These are phyloP conservation scores for Trogon melanurus DNA, from an alignment of 2,113 vertebrate genomes.

Conservation along the genomic window DNA sequence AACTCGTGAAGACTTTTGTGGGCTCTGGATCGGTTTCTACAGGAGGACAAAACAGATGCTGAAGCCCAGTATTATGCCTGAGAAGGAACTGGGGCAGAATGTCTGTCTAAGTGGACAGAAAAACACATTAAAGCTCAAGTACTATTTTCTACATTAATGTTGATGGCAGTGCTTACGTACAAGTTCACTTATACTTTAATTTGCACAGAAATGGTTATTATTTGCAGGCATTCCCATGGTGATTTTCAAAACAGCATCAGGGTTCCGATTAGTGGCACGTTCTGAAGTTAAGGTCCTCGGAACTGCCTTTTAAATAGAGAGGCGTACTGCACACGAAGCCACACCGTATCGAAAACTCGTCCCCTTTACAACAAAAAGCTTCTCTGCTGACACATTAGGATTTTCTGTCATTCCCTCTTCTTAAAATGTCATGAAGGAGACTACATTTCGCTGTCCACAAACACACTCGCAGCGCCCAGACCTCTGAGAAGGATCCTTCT, in stretches of 20 bases:
- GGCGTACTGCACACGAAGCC: background rate
- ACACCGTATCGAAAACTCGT: background rate
- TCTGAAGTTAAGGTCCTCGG: background rate
- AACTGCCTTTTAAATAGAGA: background rate
- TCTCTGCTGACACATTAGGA: background rate
- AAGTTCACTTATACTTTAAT: conserved; percentile 45
- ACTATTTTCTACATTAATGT: background rate
- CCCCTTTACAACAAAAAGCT: background rate
- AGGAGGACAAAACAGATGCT: background rate
- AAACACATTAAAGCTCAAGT: conserved; percentile 20
- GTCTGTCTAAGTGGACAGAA: background rate
- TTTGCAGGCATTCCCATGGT: conserved; percentile 29
- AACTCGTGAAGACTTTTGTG: background rate
- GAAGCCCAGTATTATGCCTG: background rate
- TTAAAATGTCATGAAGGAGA: background rate
- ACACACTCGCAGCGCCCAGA: background rate
- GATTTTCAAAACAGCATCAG: background rate
- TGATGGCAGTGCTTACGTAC: conserved; percentile 8
- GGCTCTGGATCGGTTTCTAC: background rate
- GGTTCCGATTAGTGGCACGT: accelerated
- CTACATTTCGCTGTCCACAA: background rate
- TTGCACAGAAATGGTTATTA: background rate
- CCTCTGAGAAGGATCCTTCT: background rate
- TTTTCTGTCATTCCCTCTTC: background rate
- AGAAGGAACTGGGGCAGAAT: background rate